phyloP scores from a whole-genome alignment of 2,888 invertebrate genomes.

The Papilio protenor region DNA sequence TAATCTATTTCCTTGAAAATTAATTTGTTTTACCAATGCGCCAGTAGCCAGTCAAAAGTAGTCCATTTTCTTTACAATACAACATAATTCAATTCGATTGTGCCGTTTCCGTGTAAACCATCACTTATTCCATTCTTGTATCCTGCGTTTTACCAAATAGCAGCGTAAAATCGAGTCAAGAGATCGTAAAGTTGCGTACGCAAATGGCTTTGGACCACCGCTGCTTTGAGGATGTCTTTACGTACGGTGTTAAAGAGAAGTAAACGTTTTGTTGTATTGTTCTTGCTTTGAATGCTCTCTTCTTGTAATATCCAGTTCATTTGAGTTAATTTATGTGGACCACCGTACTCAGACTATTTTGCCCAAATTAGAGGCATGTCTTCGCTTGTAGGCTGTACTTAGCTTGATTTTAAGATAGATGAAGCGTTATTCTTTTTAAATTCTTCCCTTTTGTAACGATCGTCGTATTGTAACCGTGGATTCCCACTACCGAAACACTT shows the following conservation, averaged over 20 bases:
- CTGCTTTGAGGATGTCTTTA: neutral
- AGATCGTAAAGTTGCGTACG: slow-evolving; percentile 27
- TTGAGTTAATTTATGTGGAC: neutral
- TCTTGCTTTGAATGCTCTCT: neutral
- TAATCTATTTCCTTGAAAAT: no score
- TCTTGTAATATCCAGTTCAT: neutral
- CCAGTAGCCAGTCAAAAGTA: neutral
- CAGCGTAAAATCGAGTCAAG: slow-evolving; percentile 1
- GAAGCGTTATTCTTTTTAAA: no score
- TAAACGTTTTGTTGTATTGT: slow-evolving; percentile 12
- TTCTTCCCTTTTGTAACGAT: no score
- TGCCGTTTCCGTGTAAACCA: slow-evolving; percentile 22
- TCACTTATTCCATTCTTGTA: neutral
- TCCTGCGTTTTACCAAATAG: slow-evolving; percentile 16
- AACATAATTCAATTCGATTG: neutral
- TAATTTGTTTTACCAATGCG: no score
- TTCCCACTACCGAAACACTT: no score
- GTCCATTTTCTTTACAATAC: neutral
- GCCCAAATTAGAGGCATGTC: neutral
- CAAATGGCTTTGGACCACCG: slow-evolving; percentile 14
- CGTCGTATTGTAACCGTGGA: no score
- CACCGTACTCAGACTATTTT: neutral
- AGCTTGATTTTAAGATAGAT: no score
- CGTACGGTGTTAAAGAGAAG: slow-evolving; percentile 11
- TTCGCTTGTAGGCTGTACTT: neutral